Percentiles rank a stretch among this genome's conserved stretches.
These are phyloP conservation scores for Alviniconcha marisindica DNA, from an alignment of 1,140 invertebrate genomes.

Conservation along the genomic window DNA sequence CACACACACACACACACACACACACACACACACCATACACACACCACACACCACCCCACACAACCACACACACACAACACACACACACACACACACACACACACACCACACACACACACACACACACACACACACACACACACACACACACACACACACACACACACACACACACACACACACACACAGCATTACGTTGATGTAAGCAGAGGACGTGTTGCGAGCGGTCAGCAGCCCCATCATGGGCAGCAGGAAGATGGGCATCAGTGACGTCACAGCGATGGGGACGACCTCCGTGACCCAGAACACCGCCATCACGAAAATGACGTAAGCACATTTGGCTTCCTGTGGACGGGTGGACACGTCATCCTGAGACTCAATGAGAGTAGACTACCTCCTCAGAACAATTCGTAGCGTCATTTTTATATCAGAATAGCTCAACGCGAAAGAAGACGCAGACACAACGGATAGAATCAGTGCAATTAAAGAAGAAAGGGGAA, in stretches of 20 bases:
- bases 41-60: too few relatives aligned
- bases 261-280: constrained; percentile 77
- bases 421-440: constrained; percentile 53
- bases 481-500: too few relatives aligned
- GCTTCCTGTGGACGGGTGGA: too few relatives aligned
- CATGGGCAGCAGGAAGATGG: constrained; percentile 76
- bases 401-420: constrained; percentile 88
- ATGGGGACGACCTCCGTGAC: constrained; percentile 77
- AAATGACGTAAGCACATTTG: constrained; percentile 83
- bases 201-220: constrained; percentile 69
- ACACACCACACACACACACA: constrained; percentile 4
- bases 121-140: constrained; percentile 5
- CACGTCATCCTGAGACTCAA: too few relatives aligned
- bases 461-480: too few relatives aligned
- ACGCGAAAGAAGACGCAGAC: background rate
- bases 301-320: constrained; percentile 69
- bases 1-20: background rate
- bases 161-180: background rate
- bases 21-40: background rate
- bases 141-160: background rate
- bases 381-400: too few relatives aligned
- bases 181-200: constrained; percentile 62
- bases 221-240: constrained; percentile 71
- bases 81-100: constrained; percentile 3
- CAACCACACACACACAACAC: background rate